Conservation (phyloP, 2,113 vertebrate species). For the Eleginops maclovinus region DNA sequence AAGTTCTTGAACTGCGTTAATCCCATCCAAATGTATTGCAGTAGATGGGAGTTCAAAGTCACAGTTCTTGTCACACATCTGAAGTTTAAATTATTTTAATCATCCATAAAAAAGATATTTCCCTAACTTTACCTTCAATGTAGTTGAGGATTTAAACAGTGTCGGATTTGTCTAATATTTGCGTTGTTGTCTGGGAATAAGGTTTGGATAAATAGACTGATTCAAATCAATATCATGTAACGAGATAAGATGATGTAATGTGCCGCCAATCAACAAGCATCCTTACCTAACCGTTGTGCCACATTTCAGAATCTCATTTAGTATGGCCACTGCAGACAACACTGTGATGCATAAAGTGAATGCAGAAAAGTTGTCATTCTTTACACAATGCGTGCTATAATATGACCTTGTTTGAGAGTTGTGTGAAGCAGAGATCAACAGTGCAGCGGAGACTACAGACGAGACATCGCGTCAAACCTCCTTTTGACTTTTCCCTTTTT, state of each 20-base stretch:
- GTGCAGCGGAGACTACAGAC: conserved; percentile 50
- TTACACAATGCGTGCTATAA: not conserved
- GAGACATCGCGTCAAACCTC: conserved; percentile 60
- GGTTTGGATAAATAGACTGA: not conserved
- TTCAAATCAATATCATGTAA: not conserved
- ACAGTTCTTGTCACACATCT: not conserved
- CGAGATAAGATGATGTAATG: too few species aligned
- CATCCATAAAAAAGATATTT: not conserved
- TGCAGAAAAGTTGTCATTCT: conserved; percentile 44
- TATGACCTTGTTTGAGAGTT: conserved; percentile 63
- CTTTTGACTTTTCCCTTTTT: conserved; percentile 57
- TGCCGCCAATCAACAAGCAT: not conserved
- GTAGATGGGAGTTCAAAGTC: not conserved
- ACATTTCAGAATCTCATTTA: not conserved
- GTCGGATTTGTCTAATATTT: not conserved
- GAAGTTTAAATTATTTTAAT: not conserved
- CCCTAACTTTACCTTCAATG: not conserved
- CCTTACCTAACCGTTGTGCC: too few species aligned
- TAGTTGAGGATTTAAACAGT: not conserved
- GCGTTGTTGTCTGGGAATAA: not conserved
- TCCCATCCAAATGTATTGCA: not conserved
- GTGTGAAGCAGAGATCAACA: conserved; percentile 56
- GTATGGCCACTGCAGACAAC: conserved; percentile 41
- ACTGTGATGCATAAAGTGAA: conserved; percentile 5
- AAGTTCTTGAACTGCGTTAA: not conserved